These are phyloP conservation scores for Platanista minor DNA, from an alignment of 2,113 vertebrate species.

Conservation along the genomic window DNA sequence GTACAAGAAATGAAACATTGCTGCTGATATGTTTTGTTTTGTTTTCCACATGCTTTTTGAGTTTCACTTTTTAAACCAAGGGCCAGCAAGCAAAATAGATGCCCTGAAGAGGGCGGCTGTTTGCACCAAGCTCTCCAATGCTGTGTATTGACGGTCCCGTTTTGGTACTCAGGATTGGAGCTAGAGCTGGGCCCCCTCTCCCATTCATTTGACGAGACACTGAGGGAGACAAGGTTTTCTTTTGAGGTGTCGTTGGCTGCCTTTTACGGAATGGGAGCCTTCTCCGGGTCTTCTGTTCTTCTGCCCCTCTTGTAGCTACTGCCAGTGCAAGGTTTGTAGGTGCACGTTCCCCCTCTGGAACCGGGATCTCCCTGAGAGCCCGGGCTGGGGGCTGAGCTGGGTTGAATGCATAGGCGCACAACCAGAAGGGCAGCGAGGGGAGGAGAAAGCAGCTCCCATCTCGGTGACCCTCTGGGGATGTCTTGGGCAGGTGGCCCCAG, in stretches of 20 bases:
- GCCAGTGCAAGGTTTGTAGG: background rate
- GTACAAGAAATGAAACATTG: conserved; percentile 67
- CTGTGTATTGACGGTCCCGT: background rate
- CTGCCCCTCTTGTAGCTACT: conserved; percentile 17
- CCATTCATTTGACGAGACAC: conserved; percentile 49
- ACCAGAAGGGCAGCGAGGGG: background rate
- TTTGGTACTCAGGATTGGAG: background rate
- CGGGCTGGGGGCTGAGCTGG: background rate
- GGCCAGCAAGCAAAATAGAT: conserved; percentile 19
- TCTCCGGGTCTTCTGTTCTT: background rate
- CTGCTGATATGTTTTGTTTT: conserved; percentile 52
- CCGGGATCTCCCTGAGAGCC: background rate
- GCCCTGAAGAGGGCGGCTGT: background rate
- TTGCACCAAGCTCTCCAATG: background rate
- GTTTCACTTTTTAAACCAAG: conserved; percentile 52
- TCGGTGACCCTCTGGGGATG: background rate
- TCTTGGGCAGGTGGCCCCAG: conserved; percentile 54
- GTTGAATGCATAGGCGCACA: background rate
- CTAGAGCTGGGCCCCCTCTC: conserved; percentile 35
- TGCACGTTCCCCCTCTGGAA: background rate
- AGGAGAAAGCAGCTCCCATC: background rate
- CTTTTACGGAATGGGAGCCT: conserved; percentile 43
- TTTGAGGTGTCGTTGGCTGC: conserved; percentile 70
- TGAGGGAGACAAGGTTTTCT: conserved; percentile 71
- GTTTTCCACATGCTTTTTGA: conserved; percentile 54